Base-by-base conservation (phyloP, 2,888 invertebrate species). In the Agrotis segetum region DNA sequence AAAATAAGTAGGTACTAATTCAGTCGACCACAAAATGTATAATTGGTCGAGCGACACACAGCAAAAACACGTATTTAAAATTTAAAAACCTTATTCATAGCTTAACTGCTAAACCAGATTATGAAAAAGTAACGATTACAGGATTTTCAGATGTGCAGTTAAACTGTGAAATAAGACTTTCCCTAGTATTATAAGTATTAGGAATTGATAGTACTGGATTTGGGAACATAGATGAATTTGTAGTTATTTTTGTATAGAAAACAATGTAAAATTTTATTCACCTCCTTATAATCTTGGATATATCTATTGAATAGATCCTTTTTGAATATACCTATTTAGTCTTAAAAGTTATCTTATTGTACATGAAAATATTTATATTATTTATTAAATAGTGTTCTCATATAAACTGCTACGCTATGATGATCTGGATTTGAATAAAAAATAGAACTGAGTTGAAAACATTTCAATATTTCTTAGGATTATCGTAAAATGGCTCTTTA, bases 211-310 rank as follows among this genome's bases (percentile, higher is more conserved):
- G 73, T 78, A 71, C 87, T 90, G 89, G 86, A 86, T 85, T 87
- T 86, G 91, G 91, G 91, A 91, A 88, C 92, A 92, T 91, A 89
- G 89, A 87, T 76, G 71, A 85, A 85, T 75, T 84, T 85, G 87
- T 91, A 89, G 89, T 85, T 88, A 89, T 91, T 91, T 90, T 87
- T 88, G 19, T 89, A 85, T 89, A 89, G 84, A 59, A 76, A 58
- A 63, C 63, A 73, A 60, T 64, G 46, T 59, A 67, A 81, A 21
- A 64, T 63, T 77, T 68, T 52, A 71, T 63, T 67, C 74, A 55
- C 63, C 55, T 66, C 62, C 59, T 55, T 72, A 71, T 77, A 69
- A 71, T 73, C 69, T 71, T 73, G 67, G 60, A 75, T 74, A 71
- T 74, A 74, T 67, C 73, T 67, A 63, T 66, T 81, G 74, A 67